Base-by-base conservation (phyloP, 2,113 vertebrate genomes). In the Rutilus rutilus region DNA sequence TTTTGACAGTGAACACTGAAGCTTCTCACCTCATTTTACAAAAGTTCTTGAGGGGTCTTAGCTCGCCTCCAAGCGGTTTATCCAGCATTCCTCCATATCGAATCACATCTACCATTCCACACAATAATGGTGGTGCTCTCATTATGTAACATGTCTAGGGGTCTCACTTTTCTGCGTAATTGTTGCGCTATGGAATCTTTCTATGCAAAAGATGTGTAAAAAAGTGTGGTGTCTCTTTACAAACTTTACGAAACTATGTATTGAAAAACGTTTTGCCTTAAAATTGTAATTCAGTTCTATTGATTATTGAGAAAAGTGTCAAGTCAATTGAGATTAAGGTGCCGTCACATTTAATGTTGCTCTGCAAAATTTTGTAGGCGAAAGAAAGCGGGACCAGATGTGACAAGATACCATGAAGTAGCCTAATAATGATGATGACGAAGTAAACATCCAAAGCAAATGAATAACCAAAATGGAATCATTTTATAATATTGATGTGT, bases 131-230 rank as follows among this genome's bases (percentile, higher is more conserved):
- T 73, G 69, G 7, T 12, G 81, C 81, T 78, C 90, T 90, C 78
- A 74, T 91, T 88, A 82, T 90, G 91, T 89, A 7, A 90, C 87
- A 88, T 79, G 78, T 62, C 69, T 73, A 5, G 23, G 42, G 36
- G 36, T n/a, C 92, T 92, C 82, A 25, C 77, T 81, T 94, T 94
- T 90, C 93, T 88, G 87, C 57, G 89, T 82, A 86, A 91, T 93
- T 87, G 88, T 27, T 2, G 62, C 12, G 39, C 69, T 85, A 83
- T 64, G 86, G 78, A 50, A n/a, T 67, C 10, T 33, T 33, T 67
- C 15, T 1, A 69, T 69, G 30, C 5, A 10, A 36, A 19, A 67
- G 21, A 57, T 8, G 25, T 47, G 64, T 50, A 15, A 36, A 87
- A 33, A 33, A n/a, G 23, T 11, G n/a, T 0, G 25, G 27, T 73